A percentile compares a stretch with the other conserved stretches of the same genome.
phyloP scores from a whole-genome alignment of 2,113 vertebrate genomes.

The Sarotherodon lohbergeri region DNA sequence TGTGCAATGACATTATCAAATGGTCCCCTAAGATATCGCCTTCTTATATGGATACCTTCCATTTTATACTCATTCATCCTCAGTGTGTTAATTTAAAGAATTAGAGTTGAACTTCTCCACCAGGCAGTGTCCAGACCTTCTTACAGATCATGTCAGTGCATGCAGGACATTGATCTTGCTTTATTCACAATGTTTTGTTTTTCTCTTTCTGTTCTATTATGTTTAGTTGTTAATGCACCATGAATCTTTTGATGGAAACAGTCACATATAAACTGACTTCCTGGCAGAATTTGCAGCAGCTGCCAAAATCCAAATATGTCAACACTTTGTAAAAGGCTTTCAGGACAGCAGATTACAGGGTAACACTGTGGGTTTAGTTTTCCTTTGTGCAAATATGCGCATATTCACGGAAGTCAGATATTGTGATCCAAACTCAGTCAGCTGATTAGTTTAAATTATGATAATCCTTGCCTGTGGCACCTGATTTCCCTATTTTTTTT shows the following conservation, averaged over 20 bases:
- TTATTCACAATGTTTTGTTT: neutral
- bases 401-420: neutral
- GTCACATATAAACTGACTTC: neutral
- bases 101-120: neutral
- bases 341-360: neutral
- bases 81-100: neutral
- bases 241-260: neutral
- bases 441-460: slow-evolving; percentile 18
- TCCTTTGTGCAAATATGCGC: neutral
- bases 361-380: neutral
- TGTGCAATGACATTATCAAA: neutral
- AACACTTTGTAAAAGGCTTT: neutral
- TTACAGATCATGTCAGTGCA: neutral
- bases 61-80: slow-evolving; percentile 4
- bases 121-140: neutral
- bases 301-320: neutral
- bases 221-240: neutral
- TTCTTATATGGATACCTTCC: slow-evolving; percentile 24
- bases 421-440: neutral
- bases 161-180: slow-evolving; percentile 5
- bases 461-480: slow-evolving; percentile 2
- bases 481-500: neutral
- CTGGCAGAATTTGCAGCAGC: neutral
- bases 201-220: neutral
- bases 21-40: slow-evolving; percentile 10